These are phyloP conservation scores for Ceratotherium simum DNA, from an alignment of 2,113 vertebrate species.

Conservation along the genomic window DNA sequence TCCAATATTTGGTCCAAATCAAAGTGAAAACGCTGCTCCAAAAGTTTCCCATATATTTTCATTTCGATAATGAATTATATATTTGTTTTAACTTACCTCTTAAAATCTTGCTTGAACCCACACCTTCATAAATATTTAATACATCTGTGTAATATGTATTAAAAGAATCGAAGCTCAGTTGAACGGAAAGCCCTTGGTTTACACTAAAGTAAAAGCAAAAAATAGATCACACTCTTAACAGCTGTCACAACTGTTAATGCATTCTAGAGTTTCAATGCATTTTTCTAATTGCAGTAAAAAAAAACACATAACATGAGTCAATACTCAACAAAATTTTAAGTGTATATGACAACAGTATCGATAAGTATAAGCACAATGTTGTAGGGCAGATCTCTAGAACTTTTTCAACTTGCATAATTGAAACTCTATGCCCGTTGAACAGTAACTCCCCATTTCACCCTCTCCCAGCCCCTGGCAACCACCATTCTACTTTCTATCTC, in stretches of 20 bases:
- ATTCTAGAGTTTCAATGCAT: not conserved
- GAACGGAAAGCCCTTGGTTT: conserved; percentile 84
- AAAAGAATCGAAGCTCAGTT: conserved; percentile 86
- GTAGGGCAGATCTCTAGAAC: not conserved
- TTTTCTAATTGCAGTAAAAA: not conserved
- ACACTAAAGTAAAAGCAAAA: conserved; percentile 81
- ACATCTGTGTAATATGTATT: conserved; percentile 75
- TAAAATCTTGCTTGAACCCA: conserved; percentile 86
- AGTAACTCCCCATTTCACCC: not conserved
- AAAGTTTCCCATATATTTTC: not conserved
- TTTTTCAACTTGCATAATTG: not conserved
- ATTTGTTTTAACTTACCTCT: conserved; percentile 85
- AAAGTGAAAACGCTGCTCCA: not conserved
- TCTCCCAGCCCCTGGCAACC: not conserved
- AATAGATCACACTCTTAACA: not conserved
- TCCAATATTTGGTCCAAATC: not conserved
- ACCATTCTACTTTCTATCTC: not conserved
- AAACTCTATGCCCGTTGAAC: not conserved
- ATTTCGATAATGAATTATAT: conserved; percentile 17
- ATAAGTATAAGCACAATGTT: not conserved
- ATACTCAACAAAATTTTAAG: not conserved
- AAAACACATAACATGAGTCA: not conserved
- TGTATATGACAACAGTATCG: not conserved
- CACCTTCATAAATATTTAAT: conserved; percentile 88
- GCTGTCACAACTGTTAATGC: not conserved